Base-by-base conservation (phyloP, 2,797 vertebrate genomes). In the Cynodonichthys magdalenae region DNA sequence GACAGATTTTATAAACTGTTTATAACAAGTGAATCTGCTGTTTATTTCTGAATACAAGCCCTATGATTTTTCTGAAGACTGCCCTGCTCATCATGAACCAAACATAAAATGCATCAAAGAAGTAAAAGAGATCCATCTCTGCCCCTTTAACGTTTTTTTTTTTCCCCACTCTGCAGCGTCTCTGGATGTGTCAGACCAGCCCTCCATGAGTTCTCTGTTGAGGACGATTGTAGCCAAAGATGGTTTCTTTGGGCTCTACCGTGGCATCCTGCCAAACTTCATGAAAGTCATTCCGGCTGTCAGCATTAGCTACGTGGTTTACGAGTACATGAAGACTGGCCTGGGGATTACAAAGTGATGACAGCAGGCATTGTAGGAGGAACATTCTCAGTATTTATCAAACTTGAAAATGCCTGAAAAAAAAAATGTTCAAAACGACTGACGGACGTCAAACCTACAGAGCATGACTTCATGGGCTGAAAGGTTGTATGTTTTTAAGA, bases 221-320 rank as follows among this genome's bases (percentile, higher is more conserved):
- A 94, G 80, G 89, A 94, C 85, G 56, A 97, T 98, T 64, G 6
- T 99, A 79, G 92, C 92, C 76, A 95, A 95, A 71, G 97, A 99
- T 56, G 98, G 98, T 18, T 79, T 96, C 70, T 79, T 94, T 7
- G 98, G 98, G 83, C 95, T 99, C 52, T 99, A 99, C 79, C 92
- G 96, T 39, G 97, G 98, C 64, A 97, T 99, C 82, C 85, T 97
- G 54, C 98, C 98, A 52, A 99, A 99, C 87, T 99, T 99, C 87
- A 96, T 99, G 96, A 99, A 99, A 80, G 98, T 99, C 62, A 96
- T 99, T 63, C 98, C 98, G 19, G 98, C 98, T n/a, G 98, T 99
- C 69, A 99, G 98, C 91, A 98, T 99, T 86, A 99, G 98, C 86
- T 99, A 99, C 6, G 98, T 97, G 71, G 97, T 98, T 42, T 99